phyloP scores from a whole-genome alignment of 2,888 invertebrate species.

The Anodontia alba region DNA sequence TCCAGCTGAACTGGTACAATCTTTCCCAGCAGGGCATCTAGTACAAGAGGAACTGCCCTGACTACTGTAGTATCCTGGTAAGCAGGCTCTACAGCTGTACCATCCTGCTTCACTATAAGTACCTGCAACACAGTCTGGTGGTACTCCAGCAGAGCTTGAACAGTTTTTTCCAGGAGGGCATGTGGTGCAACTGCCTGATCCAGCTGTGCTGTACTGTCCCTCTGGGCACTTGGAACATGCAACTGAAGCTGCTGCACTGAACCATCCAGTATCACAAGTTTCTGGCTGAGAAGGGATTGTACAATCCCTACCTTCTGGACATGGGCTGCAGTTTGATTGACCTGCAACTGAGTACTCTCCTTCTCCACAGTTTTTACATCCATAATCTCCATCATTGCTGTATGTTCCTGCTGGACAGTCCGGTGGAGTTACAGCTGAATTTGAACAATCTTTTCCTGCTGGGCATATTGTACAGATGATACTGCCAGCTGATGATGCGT shows the following conservation, averaged over 20 bases:
- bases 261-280: slow-evolving; percentile 62
- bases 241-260: slow-evolving; percentile 52
- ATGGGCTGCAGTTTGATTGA: slow-evolving; percentile 36
- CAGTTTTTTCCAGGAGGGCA: neutral
- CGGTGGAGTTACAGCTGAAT: slow-evolving; percentile 19
- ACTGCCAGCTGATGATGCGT: slow-evolving; percentile 53
- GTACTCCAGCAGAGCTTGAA: neutral
- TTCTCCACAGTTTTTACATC: slow-evolving; percentile 58
- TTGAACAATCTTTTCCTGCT: slow-evolving; percentile 57
- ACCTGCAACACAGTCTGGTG: neutral
- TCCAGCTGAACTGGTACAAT: slow-evolving; percentile 33
- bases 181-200: neutral
- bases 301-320: slow-evolving; percentile 59
- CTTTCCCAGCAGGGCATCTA: slow-evolving; percentile 33
- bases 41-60: neutral
- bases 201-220: neutral
- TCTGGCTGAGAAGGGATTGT: slow-evolving; percentile 23
- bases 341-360: slow-evolving; percentile 39
- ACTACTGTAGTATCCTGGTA: neutral
- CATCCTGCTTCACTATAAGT: neutral
- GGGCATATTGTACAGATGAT: slow-evolving; percentile 58
- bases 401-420: slow-evolving; percentile 61
- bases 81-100: neutral
- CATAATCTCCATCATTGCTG: slow-evolving; percentile 52
- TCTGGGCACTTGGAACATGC: slow-evolving; percentile 25